Conservation (phyloP, 2,113 vertebrate species). For the Xiphophorus couchianus region DNA sequence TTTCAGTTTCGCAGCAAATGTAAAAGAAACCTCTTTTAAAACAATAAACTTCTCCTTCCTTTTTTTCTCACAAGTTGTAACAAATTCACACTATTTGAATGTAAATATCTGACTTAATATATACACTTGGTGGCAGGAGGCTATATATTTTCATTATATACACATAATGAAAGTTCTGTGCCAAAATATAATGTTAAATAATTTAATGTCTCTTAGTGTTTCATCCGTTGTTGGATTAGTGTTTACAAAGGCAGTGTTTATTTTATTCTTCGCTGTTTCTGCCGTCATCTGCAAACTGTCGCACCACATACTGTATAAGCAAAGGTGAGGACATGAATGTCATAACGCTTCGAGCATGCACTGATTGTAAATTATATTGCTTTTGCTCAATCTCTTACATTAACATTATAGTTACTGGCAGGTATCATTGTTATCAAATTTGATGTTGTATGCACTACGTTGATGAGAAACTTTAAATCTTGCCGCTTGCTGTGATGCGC, state of each 20-base stretch:
- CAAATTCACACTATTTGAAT: constrained; percentile 76
- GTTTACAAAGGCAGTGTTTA: constrained; percentile 78
- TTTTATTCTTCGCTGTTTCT: constrained; percentile 79
- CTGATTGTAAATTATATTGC: constrained; percentile 86
- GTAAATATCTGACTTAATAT: constrained; percentile 83
- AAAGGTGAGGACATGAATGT: constrained; percentile 78
- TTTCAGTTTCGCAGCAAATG: constrained; percentile 34
- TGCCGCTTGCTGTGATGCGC: constrained; percentile 81
- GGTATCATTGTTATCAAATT: constrained; percentile 82
- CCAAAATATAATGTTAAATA: constrained; percentile 82
- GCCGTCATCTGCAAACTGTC: constrained; percentile 70
- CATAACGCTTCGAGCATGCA: constrained; percentile 83
- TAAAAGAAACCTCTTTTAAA: constrained; percentile 16
- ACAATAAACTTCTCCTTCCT: constrained; percentile 36
- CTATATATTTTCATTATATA: constrained; percentile 76
- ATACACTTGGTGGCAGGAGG: constrained; percentile 66
- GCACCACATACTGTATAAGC: constrained; percentile 65
- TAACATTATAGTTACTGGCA: constrained; percentile 77
- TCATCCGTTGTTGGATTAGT: constrained; percentile 80
- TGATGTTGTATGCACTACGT: constrained; percentile 85
- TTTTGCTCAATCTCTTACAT: constrained; percentile 77
- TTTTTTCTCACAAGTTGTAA: constrained; percentile 48
- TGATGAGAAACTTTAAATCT: constrained; percentile 77
- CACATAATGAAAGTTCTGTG: constrained; percentile 80
- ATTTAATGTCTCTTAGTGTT: constrained; percentile 78